These are phyloP conservation scores for Podotricha telesiphe DNA, from an alignment of 2,888 invertebrate species.

Conservation along the genomic window DNA sequence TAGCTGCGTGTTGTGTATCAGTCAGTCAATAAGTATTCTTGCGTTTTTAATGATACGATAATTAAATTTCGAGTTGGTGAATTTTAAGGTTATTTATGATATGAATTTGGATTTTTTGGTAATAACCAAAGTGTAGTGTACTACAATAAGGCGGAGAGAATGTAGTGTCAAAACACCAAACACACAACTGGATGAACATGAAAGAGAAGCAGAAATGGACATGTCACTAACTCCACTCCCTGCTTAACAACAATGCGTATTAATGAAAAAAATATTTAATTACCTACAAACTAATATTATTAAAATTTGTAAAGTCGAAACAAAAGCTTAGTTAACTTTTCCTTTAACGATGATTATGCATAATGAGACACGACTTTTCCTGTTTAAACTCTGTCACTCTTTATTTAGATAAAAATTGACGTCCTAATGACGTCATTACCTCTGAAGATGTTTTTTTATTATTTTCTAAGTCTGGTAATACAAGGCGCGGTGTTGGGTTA, in stretches of 20 bases:
- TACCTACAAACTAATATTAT: not conserved
- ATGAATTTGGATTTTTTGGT: too few species aligned
- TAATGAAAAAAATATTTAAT: not conserved
- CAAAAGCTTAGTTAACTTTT: conserved; percentile 6
- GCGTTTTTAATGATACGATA: too few species aligned
- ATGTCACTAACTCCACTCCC: not conserved
- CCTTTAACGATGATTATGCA: conserved; percentile 4
- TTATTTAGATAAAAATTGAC: conserved; percentile 11
- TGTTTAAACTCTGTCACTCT: conserved; percentile 16
- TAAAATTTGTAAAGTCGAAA: not conserved
- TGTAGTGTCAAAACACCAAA: too few species aligned
- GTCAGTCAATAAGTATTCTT: too few species aligned
- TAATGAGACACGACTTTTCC: conserved; percentile 9
- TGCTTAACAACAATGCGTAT: too few species aligned
- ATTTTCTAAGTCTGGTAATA: not conserved
- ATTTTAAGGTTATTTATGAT: too few species aligned
- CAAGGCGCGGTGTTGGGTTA: not conserved
- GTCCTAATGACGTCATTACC: not conserved
- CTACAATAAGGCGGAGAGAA: too few species aligned
- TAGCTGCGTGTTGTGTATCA: too few species aligned
- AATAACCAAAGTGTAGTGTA: too few species aligned
- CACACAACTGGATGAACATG: too few species aligned
- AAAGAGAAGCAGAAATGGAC: too few species aligned
- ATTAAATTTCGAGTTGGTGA: too few species aligned
- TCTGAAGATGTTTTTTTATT: not conserved